Evolutionary conservation across 2,888 invertebrate species (phyloP), one percentile per base, ranked within the genome.

Genomic region (Liopterus haemorrhoidalis): DNA sequence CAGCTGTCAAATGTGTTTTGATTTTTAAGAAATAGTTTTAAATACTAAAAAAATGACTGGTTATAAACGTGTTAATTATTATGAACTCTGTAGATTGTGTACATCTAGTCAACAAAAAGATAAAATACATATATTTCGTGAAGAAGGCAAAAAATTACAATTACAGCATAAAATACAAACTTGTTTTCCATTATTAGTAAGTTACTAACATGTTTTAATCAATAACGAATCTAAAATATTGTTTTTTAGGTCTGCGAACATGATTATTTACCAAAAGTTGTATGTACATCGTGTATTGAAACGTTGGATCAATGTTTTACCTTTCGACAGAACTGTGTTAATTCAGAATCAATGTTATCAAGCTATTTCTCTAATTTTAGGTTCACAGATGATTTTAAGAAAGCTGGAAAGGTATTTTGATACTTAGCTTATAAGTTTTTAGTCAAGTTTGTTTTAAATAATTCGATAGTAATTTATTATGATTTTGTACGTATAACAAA

Each of bases 11-110:
- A 44, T 22, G 36, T 37, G 19, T 35, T 36, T 36, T 37, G 30
- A 24, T 36, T 43, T 35, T 11, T 28, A 37, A 30, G 37, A 36
- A n/a, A 36, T 37, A 15, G 15, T 22, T 15, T 5, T 24, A 31
- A 9, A 15, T 41, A 15, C n/a, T 16, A 18, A 25, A 35, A 55
- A 53, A 59, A 81, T 81, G 80, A 73, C 80, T 53, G 81, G 78
- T 59, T 80, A 81, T 64, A 76, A 78, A 57, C 75, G 79, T 58
- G 82, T 82, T 25, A 81, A 79, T 66, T 82, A 79, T 63, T 80
- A 79, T 62, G 82, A 82, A 67, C 66, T 82, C 56, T 82, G 82
- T 61, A 74, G 82, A 55, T 67, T 82, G 50, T 82, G 82, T 63
- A 81, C 81, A 8, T 80, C 80, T 14, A 76, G 76, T 52, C 80